A percentile compares a stretch with the other conserved stretches of the same genome.
These are phyloP conservation scores for Dermochelys coriacea DNA, from an alignment of 2,797 vertebrate species.

Conservation along the genomic window DNA sequence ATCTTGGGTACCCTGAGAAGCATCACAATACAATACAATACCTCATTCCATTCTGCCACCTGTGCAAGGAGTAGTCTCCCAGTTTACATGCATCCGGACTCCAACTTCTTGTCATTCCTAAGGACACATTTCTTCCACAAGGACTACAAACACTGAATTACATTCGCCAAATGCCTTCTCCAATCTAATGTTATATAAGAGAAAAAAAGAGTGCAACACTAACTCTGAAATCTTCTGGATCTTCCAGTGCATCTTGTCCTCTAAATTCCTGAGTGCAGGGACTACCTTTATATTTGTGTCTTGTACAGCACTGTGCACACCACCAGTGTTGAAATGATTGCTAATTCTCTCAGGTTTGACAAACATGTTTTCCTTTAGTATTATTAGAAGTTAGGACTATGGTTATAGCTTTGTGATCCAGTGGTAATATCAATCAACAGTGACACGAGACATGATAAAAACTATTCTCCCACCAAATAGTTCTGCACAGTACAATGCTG, in stretches of 20 bases:
- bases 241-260: background rate
- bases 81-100: rapidly evolving
- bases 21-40: background rate
- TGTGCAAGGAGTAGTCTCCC: background rate
- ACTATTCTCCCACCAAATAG: slow-evolving; percentile 63
- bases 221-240: background rate
- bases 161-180: background rate
- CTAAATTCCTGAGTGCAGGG: background rate
- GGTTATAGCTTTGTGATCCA: background rate
- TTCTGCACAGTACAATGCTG: slow-evolving; percentile 71
- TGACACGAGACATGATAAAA: slow-evolving; percentile 49
- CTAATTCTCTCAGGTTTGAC: background rate
- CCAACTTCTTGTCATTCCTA: background rate
- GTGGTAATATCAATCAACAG: slow-evolving; percentile 46
- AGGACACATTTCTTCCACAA: background rate
- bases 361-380: background rate
- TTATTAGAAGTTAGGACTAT: background rate
- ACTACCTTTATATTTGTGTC: background rate
- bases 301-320: background rate
- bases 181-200: background rate
- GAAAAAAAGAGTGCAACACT: background rate
- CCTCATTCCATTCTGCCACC: background rate
- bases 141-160: background rate
- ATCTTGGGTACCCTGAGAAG: background rate
- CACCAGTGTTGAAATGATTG: background rate